Percentiles rank a stretch among this genome's conserved stretches.
Evolutionary conservation across 2,797 vertebrate species (phyloP).

Genomic region (Phylloscopus collybita): DNA sequence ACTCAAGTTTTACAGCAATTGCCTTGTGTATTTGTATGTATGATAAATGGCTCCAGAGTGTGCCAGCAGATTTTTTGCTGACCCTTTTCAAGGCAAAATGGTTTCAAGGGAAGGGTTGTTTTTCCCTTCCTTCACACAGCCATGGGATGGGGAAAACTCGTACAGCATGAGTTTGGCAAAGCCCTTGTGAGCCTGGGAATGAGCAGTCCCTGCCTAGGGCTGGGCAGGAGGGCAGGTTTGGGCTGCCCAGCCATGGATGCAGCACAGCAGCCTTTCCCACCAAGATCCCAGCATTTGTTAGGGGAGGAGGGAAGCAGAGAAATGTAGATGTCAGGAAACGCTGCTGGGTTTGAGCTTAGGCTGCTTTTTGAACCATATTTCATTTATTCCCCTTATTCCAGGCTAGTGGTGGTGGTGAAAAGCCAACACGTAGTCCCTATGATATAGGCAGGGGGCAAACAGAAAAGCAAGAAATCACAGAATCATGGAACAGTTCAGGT

Average conservation of each 20-base stretch:
- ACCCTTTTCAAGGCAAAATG: background rate
- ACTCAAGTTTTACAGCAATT: conserved; percentile 18
- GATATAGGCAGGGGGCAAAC: background rate
- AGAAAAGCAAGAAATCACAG: background rate
- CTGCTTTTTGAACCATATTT: background rate
- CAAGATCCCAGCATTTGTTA: background rate
- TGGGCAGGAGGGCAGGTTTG: background rate
- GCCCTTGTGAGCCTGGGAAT: background rate
- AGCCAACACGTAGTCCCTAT: background rate
- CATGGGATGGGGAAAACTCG: background rate
- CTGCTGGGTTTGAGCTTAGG: background rate
- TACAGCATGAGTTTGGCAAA: background rate
- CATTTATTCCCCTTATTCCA: background rate
- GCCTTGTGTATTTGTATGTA: background rate
- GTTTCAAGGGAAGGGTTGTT: background rate
- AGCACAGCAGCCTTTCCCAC: background rate
- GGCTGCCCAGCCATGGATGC: background rate
- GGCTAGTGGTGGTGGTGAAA: background rate
- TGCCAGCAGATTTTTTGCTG: background rate
- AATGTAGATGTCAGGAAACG: background rate
- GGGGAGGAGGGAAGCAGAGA: background rate
- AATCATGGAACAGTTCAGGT: background rate
- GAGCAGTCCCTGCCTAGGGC: background rate
- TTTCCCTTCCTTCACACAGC: background rate
- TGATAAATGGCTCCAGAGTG: conserved; percentile 32